These are phyloP conservation scores for Malurus splendens DNA, from an alignment of 2,797 vertebrate species.

Conservation along the genomic window DNA sequence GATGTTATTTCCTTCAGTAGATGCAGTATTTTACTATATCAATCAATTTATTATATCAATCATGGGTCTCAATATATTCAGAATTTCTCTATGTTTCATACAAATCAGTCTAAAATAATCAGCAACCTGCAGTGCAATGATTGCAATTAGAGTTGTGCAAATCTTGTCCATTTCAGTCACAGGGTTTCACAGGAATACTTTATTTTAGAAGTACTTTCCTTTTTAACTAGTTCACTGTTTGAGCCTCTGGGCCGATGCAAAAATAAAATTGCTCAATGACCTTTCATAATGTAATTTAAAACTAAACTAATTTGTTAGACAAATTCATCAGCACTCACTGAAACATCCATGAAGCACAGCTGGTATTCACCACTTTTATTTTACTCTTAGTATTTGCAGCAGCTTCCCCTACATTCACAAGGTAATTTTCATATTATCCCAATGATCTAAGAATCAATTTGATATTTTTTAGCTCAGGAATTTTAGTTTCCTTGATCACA, in stretches of 20 bases:
- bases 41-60: slow-evolving; percentile 44
- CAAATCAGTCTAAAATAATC: slow-evolving; percentile 50
- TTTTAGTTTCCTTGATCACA: neutral
- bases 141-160: slow-evolving; percentile 48
- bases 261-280: neutral
- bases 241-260: neutral
- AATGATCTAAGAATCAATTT: neutral
- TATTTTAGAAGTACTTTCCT: slow-evolving; percentile 7
- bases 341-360: neutral
- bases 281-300: neutral
- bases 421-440: neutral
- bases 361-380: neutral
- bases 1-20: slow-evolving; percentile 8
- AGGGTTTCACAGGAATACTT: slow-evolving; percentile 1
- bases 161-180: slow-evolving; percentile 20
- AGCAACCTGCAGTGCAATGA: slow-evolving; percentile 35
- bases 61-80: slow-evolving; percentile 15
- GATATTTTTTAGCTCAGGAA: neutral
- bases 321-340: neutral
- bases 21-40: slow-evolving; percentile 9
- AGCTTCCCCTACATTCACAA: neutral
- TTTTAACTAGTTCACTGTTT: slow-evolving; percentile 29
- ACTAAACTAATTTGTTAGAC: neutral
- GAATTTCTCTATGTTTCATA: slow-evolving; percentile 26
- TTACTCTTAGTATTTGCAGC: neutral